Percentiles rank a stretch among this genome's conserved stretches.
phyloP scores from a whole-genome alignment of 2,888 invertebrate species.

The Alitta virens region DNA sequence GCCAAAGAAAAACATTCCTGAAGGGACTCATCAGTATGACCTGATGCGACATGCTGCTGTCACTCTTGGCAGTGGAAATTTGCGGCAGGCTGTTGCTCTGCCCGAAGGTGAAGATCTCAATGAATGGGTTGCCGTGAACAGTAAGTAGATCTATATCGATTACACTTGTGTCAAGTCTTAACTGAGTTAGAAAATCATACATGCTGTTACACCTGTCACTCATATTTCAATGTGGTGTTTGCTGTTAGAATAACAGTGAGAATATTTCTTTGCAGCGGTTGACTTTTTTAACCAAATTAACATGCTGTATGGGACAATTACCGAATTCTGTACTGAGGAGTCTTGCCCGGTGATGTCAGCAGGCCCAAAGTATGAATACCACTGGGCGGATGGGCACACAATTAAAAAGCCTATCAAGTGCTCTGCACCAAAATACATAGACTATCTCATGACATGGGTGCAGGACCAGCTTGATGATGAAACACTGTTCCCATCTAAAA shows the following conservation, averaged over 20 bases:
- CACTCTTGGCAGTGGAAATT: slow-evolving; percentile 94
- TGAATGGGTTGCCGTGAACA: slow-evolving; percentile 99
- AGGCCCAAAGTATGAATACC: slow-evolving; percentile 98
- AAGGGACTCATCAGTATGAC: slow-evolving; percentile 98
- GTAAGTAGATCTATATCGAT: too few relatives aligned
- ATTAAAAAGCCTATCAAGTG: slow-evolving; percentile 97
- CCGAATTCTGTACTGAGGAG: slow-evolving; percentile 98
- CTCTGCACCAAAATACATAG: slow-evolving; percentile 98
- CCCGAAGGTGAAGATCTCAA: slow-evolving; percentile 99
- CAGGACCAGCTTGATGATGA: slow-evolving; percentile 99
- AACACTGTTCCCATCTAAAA: slow-evolving; percentile 96
- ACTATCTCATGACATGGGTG: slow-evolving; percentile 99
- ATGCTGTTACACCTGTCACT: too few relatives aligned
- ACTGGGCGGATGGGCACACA: slow-evolving; percentile 98
- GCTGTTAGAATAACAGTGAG: too few relatives aligned
- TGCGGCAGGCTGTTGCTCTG: slow-evolving; percentile 90
- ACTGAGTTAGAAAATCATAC: too few relatives aligned
- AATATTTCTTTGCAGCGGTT: slow-evolving; percentile 72
- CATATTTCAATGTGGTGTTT: too few relatives aligned
- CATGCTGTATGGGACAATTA: slow-evolving; percentile 98
- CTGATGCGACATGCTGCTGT: slow-evolving; percentile 91
- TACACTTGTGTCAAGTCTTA: too few relatives aligned
- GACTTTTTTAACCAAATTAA: slow-evolving; percentile 99
- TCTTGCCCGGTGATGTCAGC: slow-evolving; percentile 98
- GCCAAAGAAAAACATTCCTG: slow-evolving; percentile 97